These are phyloP conservation scores for Monodelphis domestica DNA, from an alignment of 2,797 vertebrate genomes.

Conservation along the genomic window DNA sequence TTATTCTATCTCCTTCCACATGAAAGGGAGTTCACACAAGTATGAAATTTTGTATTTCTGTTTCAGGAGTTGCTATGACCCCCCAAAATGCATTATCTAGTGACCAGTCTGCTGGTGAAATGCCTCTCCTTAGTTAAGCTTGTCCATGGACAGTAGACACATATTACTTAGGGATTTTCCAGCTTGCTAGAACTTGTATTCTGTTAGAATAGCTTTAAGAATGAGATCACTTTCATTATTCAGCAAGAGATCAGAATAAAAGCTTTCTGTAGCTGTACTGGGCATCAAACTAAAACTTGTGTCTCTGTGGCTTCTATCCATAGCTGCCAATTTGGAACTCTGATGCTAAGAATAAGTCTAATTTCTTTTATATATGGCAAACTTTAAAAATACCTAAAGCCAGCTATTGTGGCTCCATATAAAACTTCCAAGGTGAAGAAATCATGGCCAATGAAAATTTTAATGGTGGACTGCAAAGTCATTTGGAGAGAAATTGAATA, in stretches of 20 bases:
- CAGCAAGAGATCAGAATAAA: background rate
- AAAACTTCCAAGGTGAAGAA: background rate
- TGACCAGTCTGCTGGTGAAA: background rate
- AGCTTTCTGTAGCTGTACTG: background rate
- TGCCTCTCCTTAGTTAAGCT: background rate
- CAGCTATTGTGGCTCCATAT: background rate
- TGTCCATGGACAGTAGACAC: background rate
- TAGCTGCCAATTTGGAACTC: background rate
- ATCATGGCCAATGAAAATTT: background rate
- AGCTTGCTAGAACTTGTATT: background rate
- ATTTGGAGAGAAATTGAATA: background rate
- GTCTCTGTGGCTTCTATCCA: background rate
- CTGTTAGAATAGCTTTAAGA: background rate
- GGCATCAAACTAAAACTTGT: background rate
- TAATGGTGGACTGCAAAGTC: background rate
- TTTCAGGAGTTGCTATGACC: background rate
- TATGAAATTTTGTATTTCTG: background rate
- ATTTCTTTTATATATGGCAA: background rate
- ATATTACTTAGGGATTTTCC: background rate
- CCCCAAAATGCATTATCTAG: background rate
- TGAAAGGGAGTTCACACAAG: background rate
- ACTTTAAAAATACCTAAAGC: background rate
- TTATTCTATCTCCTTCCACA: background rate
- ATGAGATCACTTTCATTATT: background rate
- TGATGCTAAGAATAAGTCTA: background rate